Evolutionary conservation across 2,888 invertebrate species (phyloP).

Genomic region (Actias luna): DNA sequence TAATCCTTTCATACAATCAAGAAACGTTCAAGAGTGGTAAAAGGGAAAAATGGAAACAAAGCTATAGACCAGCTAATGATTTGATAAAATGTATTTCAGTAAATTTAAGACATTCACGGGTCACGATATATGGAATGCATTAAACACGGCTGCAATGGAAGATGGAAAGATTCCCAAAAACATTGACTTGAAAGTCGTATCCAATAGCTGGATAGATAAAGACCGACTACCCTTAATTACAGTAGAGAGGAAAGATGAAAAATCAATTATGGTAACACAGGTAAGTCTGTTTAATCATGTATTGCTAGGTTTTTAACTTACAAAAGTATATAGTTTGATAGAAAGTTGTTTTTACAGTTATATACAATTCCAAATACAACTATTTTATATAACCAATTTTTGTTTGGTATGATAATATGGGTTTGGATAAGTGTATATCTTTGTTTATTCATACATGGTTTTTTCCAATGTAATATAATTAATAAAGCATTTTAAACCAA

Average conservation of each 20-base stretch:
- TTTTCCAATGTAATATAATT: no score
- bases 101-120: slow-evolving; percentile 89
- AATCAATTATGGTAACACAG: slow-evolving; percentile 84
- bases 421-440: no score
- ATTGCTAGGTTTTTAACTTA: neutral
- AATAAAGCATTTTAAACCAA: no score
- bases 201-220: slow-evolving; percentile 91
- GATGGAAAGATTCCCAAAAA: slow-evolving; percentile 75
- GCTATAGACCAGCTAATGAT: no score
- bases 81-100: slow-evolving; percentile 48
- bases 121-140: slow-evolving; percentile 89
- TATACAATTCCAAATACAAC: neutral
- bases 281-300: slow-evolving; percentile 49
- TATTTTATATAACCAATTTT: neutral
- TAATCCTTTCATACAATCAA: no score
- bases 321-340: neutral
- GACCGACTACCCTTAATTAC: slow-evolving; percentile 89
- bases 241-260: slow-evolving; percentile 83
- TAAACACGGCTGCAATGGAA: slow-evolving; percentile 85
- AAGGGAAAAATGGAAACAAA: no score
- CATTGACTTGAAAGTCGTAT: slow-evolving; percentile 85
- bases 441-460: no score
- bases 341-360: neutral
- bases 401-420: no score
- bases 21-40: no score